Evolutionary conservation across 2,888 invertebrate species (phyloP).

Genomic region (Apoderus coryli): DNA sequence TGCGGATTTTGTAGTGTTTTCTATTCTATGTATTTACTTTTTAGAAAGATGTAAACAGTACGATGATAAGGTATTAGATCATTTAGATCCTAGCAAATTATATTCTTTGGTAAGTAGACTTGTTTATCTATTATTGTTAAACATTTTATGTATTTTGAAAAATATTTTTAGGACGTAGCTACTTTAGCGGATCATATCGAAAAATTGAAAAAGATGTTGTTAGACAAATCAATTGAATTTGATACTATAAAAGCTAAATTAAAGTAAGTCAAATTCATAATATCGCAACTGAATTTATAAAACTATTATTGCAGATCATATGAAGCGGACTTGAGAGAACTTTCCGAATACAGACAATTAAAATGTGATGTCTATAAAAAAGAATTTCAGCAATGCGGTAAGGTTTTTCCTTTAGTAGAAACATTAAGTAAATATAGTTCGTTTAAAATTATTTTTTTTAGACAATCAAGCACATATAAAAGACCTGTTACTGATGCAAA

Average conservation of each 20-base stretch:
- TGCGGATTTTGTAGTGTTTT: not conserved
- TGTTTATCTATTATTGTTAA: not conserved
- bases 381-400: conserved; percentile 22
- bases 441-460: conserved; percentile 12
- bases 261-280: conserved; percentile 17
- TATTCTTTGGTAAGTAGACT: conserved; percentile 14
- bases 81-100: conserved; percentile 8
- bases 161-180: conserved; percentile 18
- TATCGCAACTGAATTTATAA: not conserved
- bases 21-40: conserved; percentile 11
- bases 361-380: conserved; percentile 19
- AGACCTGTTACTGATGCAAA: conserved; percentile 21
- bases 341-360: conserved; percentile 23
- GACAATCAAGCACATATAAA: conserved; percentile 20
- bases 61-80: not conserved
- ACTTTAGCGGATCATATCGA: conserved; percentile 18
- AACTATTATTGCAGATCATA: conserved; percentile 19
- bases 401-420: conserved; percentile 7
- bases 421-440: conserved; percentile 5
- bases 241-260: conserved; percentile 22
- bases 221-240: conserved; percentile 24
- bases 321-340: conserved; percentile 21
- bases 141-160: conserved; percentile 2
- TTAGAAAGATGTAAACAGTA: conserved; percentile 16
- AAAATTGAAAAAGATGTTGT: conserved; percentile 23